phyloP scores from a whole-genome alignment of 2,797 vertebrate genomes.

The Falco columbarius region DNA sequence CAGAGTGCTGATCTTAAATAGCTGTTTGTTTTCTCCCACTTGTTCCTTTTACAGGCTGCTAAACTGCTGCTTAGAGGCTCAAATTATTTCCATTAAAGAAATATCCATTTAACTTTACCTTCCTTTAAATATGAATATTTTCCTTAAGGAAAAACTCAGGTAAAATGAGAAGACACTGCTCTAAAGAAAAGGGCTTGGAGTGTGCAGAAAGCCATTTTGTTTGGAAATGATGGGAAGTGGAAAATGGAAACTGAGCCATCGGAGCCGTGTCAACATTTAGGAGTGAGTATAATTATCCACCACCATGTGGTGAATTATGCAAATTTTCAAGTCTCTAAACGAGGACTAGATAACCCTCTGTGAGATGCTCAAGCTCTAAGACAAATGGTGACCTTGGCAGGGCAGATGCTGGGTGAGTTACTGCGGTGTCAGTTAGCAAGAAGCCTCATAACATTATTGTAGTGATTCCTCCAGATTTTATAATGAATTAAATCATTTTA shows the following conservation, averaged over 20 bases:
- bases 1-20: background rate
- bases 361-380: background rate
- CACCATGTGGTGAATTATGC: fast-evolving
- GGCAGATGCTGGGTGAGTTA: background rate
- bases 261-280: fast-evolving
- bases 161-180: background rate
- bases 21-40: background rate
- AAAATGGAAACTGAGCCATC: background rate
- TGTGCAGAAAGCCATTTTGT: background rate
- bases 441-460: fast-evolving
- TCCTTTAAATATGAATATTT: background rate
- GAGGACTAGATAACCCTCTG: background rate
- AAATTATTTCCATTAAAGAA: background rate
- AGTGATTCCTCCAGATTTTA: background rate
- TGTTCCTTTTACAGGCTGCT: background rate
- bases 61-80: background rate
- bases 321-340: background rate
- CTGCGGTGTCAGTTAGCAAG: too few relatives aligned
- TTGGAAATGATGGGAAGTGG: background rate
- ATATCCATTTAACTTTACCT: background rate
- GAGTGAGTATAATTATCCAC: background rate
- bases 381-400: fast-evolving
- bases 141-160: background rate
- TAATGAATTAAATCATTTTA: background rate
- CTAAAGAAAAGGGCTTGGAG: background rate